A percentile compares a stretch with the other conserved stretches of the same genome.
These are phyloP conservation scores for Laterallus jamaicensis DNA, from an alignment of 2,113 vertebrate species.

Conservation along the genomic window DNA sequence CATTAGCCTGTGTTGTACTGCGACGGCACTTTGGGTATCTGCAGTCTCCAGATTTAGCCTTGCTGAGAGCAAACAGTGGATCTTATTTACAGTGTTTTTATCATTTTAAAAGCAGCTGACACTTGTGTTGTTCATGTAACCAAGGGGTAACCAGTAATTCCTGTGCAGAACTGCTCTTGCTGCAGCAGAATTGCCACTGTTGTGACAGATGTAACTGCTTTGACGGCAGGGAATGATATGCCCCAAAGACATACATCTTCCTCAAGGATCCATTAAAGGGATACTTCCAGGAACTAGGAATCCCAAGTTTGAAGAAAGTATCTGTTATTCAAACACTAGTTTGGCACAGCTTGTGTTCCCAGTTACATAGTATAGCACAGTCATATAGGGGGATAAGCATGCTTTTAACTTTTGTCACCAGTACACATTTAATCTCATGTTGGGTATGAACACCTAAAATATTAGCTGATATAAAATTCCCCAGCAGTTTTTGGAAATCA, in stretches of 20 bases:
- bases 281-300: neutral
- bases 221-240: neutral
- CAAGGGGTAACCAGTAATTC: neutral
- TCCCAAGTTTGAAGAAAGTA: neutral
- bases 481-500: neutral
- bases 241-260: neutral
- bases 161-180: neutral
- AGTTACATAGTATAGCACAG: neutral
- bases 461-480: neutral
- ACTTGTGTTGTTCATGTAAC: neutral
- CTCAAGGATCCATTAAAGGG: neutral
- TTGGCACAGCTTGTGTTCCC: neutral
- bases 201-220: neutral
- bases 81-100: neutral
- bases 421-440: neutral
- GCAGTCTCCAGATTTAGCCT: neutral
- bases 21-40: neutral
- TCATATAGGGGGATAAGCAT: rapidly evolving
- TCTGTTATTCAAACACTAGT: neutral
- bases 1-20: neutral
- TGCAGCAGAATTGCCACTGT: neutral
- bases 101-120: neutral
- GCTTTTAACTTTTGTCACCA: neutral
- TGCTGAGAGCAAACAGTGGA: neutral
- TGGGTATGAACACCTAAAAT: neutral